These are phyloP conservation scores for Heliconius ethilla DNA, from an alignment of 2,888 invertebrate species.

Conservation along the genomic window DNA sequence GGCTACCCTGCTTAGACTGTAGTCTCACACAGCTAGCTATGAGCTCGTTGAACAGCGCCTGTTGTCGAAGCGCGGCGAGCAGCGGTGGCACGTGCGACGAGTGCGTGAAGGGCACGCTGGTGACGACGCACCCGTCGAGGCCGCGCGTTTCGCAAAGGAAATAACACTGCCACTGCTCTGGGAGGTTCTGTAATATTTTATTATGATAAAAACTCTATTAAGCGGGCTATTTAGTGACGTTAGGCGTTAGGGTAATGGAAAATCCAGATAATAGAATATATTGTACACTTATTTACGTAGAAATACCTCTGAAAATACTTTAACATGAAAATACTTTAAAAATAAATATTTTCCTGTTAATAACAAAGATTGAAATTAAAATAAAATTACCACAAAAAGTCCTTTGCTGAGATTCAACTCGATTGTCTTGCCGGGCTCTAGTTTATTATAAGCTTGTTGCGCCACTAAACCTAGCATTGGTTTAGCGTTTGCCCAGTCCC, in stretches of 20 bases:
- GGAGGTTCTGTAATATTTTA: constrained; percentile 84
- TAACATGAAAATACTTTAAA: too few species aligned
- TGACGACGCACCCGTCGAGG: constrained; percentile 87
- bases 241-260: too few species aligned
- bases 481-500: constrained; percentile 72
- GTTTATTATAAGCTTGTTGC: constrained; percentile 88
- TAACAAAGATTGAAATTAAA: neutral
- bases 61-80: constrained; percentile 91
- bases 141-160: constrained; percentile 92
- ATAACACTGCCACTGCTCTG: constrained; percentile 97
- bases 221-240: too few species aligned
- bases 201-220: too few species aligned
- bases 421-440: constrained; percentile 75
- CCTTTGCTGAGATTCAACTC: constrained; percentile 89
- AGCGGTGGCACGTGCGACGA: constrained; percentile 95
- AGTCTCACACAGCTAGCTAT: constrained; percentile 94
- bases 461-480: constrained; percentile 90
- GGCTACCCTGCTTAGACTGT: constrained; percentile 87
- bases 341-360: too few species aligned
- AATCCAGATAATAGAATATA: too few species aligned
- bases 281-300: too few species aligned
- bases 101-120: constrained; percentile 95
- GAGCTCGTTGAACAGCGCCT: constrained; percentile 94
- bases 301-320: too few species aligned
- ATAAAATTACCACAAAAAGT: constrained; percentile 88